phyloP scores from a whole-genome alignment of 2,888 invertebrate species.

The Tenthredo distinguenda region DNA sequence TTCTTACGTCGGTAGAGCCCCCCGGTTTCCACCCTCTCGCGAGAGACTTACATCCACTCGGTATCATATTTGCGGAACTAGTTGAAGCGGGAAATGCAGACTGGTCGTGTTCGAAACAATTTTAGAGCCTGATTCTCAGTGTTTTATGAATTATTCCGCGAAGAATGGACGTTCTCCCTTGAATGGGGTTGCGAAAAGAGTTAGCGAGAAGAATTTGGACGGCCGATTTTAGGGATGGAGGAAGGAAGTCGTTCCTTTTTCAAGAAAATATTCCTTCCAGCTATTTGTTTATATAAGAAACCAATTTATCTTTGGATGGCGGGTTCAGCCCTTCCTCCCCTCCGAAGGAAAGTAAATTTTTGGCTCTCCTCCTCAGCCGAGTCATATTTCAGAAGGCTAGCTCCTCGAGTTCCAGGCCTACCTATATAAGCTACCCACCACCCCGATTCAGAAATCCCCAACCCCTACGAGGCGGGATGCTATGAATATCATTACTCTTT shows the following conservation, averaged over 20 bases:
- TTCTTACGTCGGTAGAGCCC: neutral
- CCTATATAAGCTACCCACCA: neutral
- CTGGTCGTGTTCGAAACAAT: neutral
- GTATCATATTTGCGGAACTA: neutral
- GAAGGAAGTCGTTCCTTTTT: neutral
- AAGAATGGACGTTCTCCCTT: neutral
- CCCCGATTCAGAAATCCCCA: conserved; percentile 34
- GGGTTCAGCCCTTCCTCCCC: neutral
- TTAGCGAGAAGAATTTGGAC: no score
- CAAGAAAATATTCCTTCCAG: neutral
- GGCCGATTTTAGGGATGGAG: neutral
- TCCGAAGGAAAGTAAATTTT: conserved; percentile 61
- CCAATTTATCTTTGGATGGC: neutral
- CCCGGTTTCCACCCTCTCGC: neutral
- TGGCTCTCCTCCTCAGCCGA: conserved; percentile 36
- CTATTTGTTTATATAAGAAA: conserved; percentile 24
- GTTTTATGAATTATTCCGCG: neutral
- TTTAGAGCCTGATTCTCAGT: neutral
- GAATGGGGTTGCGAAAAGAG: neutral
- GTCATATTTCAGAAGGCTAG: conserved; percentile 57
- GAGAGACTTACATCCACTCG: neutral
- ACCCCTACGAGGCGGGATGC: conserved; percentile 36
- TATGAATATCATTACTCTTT: conserved; percentile 60
- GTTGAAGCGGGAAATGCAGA: neutral
- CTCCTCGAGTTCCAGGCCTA: conserved; percentile 32